Percentiles rank a stretch among this genome's conserved stretches.
These are phyloP conservation scores for Nyctereutes procyonoides DNA, from an alignment of 2,113 vertebrate genomes.

Conservation along the genomic window DNA sequence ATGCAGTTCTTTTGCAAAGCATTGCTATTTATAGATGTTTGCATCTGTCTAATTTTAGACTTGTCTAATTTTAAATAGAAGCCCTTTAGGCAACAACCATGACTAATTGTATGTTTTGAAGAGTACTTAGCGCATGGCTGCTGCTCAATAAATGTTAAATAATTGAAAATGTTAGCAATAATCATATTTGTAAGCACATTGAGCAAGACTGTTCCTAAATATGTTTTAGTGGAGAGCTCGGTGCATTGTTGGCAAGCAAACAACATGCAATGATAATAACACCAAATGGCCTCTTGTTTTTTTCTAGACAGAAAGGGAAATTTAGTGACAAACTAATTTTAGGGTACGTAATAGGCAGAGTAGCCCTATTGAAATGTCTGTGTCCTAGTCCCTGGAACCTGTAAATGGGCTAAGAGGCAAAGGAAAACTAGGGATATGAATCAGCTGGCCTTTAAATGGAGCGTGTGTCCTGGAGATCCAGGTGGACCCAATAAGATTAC, in stretches of 20 bases:
- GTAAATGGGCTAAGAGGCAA: not conserved
- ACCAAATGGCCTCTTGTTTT: constrained; percentile 74
- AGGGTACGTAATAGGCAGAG: not conserved
- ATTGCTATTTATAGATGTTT: constrained; percentile 49
- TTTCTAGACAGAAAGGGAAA: constrained; percentile 20
- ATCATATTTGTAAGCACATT: constrained; percentile 75
- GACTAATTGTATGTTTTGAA: constrained; percentile 76
- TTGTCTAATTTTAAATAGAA: constrained; percentile 73
- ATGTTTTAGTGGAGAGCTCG: constrained; percentile 52
- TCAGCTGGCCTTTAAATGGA: not conserved
- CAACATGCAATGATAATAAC: constrained; percentile 59
- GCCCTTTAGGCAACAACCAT: constrained; percentile 55
- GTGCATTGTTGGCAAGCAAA: constrained; percentile 77
- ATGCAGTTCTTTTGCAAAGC: not conserved
- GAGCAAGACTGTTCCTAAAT: constrained; percentile 70
- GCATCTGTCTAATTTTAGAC: constrained; percentile 69
- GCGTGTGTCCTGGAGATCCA: not conserved
- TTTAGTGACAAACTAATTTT: constrained; percentile 28
- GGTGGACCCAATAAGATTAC: not conserved
- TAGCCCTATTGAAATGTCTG: not conserved
- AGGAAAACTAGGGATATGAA: not conserved
- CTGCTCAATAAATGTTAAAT: constrained; percentile 77
- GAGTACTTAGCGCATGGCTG: constrained; percentile 63
- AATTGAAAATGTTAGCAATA: constrained; percentile 79
- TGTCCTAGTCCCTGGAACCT: not conserved